Base-by-base conservation (phyloP, 2,797 vertebrate genomes). In the Gambusia yucatana region DNA sequence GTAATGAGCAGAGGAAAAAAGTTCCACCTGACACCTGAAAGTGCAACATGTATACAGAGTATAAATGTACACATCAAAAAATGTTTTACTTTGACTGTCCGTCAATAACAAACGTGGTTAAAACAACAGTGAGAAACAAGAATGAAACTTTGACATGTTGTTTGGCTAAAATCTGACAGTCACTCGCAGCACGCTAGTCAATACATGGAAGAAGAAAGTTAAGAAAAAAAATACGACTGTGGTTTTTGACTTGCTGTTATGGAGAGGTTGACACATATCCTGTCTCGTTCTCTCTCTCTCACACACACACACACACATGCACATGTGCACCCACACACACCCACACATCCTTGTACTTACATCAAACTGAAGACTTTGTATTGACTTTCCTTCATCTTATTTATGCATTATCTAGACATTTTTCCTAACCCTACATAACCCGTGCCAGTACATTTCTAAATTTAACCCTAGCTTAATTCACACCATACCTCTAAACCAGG, bases 181-280 rank as follows among this genome's bases (percentile, higher is more conserved):
- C 78, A 75, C 75, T 75, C 65, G n/a, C 73, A 57, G 82, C 74
- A 77, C 8, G 71, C 75, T 72, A 84, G 84, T 76, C 79, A 73
- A 81, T 28, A 52, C 4, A 17, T 6, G 55, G 17, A 65, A 61
- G n/a, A 65, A 74, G 75, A 82, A 63, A 80, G 39, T 30, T 61
- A 2, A 16, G 52, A 63, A 1, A 33, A 71, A 67, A 65, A 39
- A 28, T 30, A 8, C 39, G 44, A 10, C 25, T 33, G 72, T 55
- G 41, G 52, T 67, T 72, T 25, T 65, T 10, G 20, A 48, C 50
- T 73, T 30, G 22, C 9, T 79, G 65, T 10, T 1, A 43, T 41
- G 8, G 65, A n/a, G 74, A 75, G 73, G 74, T 82, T 87, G 86
- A 82, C 86, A 90, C 82, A 84, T 46, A 88, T 91, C 88, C 88